Conservation (phyloP, 2,888 invertebrate genomes). For the Steinernema carpocapsae region DNA sequence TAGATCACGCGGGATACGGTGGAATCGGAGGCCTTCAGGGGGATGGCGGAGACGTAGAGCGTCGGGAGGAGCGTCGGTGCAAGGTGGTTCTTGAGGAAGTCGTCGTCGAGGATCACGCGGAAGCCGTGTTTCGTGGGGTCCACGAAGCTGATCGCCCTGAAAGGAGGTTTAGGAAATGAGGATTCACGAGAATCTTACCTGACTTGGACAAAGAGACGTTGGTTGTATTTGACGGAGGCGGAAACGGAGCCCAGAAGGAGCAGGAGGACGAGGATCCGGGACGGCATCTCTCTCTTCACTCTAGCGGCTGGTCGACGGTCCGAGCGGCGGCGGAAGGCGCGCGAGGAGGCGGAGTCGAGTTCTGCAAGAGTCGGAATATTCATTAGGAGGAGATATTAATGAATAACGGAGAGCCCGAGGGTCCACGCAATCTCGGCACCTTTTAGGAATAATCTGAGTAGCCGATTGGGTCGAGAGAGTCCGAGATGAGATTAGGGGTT, state of each 20-base stretch:
- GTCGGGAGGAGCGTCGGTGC: conserved; percentile 54
- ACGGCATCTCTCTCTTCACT: not conserved
- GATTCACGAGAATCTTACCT: not conserved
- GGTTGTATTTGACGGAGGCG: conserved; percentile 13
- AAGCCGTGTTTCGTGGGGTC: conserved; percentile 61
- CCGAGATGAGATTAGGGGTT: not conserved
- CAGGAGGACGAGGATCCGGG: not conserved
- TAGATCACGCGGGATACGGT: conserved; percentile 47
- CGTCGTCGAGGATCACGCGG: conserved; percentile 55
- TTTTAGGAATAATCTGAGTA: conserved; percentile 2
- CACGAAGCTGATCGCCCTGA: conserved; percentile 53
- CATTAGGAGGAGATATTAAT: conserved; percentile 22
- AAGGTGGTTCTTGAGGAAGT: conserved; percentile 53
- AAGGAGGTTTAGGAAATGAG: not conserved
- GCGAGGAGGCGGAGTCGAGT: not conserved
- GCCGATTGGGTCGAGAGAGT: not conserved
- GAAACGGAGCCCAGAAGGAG: not conserved
- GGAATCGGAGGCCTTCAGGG: conserved; percentile 48
- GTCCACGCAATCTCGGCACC: conserved; percentile 14
- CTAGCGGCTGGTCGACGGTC: conserved; percentile 1
- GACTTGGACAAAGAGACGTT: conserved; percentile 7
- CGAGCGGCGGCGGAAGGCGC: conserved; percentile 11
- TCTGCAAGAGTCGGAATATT: conserved; percentile 15
- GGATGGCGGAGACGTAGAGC: conserved; percentile 59
- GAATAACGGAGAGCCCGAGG: conserved; percentile 7